Evolutionary conservation across 2,113 vertebrate species (phyloP), one percentile per base, ranked within the genome.

Genomic region (Potamarius usumacintae): DNA sequence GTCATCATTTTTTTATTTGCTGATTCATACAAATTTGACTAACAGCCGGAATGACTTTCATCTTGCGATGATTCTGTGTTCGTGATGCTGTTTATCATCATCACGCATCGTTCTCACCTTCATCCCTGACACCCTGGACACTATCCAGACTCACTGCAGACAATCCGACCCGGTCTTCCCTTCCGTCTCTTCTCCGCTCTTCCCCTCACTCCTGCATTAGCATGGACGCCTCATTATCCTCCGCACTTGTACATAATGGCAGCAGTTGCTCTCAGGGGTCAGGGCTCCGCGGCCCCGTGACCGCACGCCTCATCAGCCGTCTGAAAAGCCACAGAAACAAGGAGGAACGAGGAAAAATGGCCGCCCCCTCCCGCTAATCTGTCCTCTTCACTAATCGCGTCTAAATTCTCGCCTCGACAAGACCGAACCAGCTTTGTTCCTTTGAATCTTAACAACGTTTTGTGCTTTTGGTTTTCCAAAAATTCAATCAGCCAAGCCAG

Each of bases 201-300:
- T 90, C 90, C 87, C 78, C 78, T 90, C 34, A 55, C 84, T 89
- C 76, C 91, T 82, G 93, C 95, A 96, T 96, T 95, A 95, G 93
- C 94, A 95, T 94, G 93, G 94, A 95, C 93, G 94, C 96, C 94
- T 96, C 96, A 96, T 96, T 96, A 96, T 95, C 93, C 57, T 92
- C 93, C 91, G 91, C 93, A 93, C 94, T 95, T 95, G 95, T 96
- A 95, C 93, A 94, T 96, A 96, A 96, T 96, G 94, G 94, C 93
- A 95, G 94, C 92, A 93, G 93, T 93, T 93, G 94, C 94, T 94
- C 92, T 62, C 94, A 95, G 94, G 94, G 95, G 95, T 95, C 94
- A 95, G 94, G 93, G 90, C 92, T 93, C 91, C 92, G 20, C n/a
- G 72, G 72, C 72, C 82, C 82, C 74, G 48, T 79, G 60, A 90